phyloP scores from a whole-genome alignment of 2,888 invertebrate species.

The Hedya salicella region DNA sequence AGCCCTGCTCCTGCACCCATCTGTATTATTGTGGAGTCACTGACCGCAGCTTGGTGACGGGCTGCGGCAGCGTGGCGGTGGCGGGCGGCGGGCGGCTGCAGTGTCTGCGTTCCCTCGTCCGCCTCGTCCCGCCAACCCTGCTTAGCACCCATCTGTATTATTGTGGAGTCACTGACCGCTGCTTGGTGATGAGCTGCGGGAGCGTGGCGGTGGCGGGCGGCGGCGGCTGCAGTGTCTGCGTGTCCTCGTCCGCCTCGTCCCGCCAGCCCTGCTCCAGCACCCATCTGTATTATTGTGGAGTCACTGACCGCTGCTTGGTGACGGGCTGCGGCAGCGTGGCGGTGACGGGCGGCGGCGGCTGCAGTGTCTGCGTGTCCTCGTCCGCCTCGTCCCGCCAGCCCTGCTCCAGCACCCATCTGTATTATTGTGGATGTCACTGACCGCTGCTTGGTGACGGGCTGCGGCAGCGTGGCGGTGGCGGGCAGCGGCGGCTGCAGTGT shows the following conservation, averaged over 20 bases:
- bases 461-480: slow-evolving; percentile 65
- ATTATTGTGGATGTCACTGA: not conserved
- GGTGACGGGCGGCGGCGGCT: slow-evolving; percentile 65
- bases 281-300: too few relatives aligned
- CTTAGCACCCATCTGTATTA: too few relatives aligned
- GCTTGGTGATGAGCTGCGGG: slow-evolving; percentile 73
- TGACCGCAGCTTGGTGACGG: slow-evolving; percentile 58
- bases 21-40: not conserved
- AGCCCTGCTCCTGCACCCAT: too few relatives aligned
- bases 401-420: too few relatives aligned
- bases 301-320: slow-evolving; percentile 58
- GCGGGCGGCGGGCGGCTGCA: slow-evolving; percentile 67
- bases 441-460: slow-evolving; percentile 62
- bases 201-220: slow-evolving; percentile 21
- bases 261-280: too few relatives aligned
- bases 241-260: slow-evolving; percentile 62
- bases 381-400: slow-evolving; percentile 39
- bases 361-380: slow-evolving; percentile 75
- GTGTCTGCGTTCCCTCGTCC: slow-evolving; percentile 71
- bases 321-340: slow-evolving; percentile 70
- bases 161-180: slow-evolving; percentile 30
- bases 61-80: slow-evolving; percentile 66
- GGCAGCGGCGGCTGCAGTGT: slow-evolving; percentile 66
- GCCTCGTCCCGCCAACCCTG: too few relatives aligned
- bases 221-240: slow-evolving; percentile 69